Evolutionary conservation across 2,888 invertebrate genomes (phyloP), one percentile per base, ranked within the genome.

Genomic region (Cyclophora albipunctata): DNA sequence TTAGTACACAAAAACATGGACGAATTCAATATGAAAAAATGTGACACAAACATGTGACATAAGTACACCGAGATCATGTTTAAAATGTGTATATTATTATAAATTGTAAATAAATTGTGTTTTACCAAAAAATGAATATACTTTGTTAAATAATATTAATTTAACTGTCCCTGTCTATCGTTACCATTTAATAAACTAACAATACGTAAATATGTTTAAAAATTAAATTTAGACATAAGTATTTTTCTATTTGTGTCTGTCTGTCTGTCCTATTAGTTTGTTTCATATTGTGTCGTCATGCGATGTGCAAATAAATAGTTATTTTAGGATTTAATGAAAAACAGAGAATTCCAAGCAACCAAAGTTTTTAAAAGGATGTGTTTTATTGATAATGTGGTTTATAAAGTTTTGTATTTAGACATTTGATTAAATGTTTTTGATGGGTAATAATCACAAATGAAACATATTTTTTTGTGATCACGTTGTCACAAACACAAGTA

Each of bases 331-430:
- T 40, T 48, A 33, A 43, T 20, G 3, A 48, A 50, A 34, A 51
- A 57, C 57, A 55, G 55, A 53, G 37, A 52, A 53, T 48, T 53
- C 53, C 20, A 20, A 55, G 45, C 49, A 47, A 60, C 60, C 60
- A 61, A 60, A 59, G 59, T 37, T 57, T 20, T 46, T 54, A 50
- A 48, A 6, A 53, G 51, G 46, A 48, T 40, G 48, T 53, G 46
- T 55, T 52, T 48, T 54, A 55, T 54, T 53, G 53, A 52, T 34
- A 54, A 59, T 52, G 47, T 57, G 52, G 46, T 37, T 37, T 5
- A 37, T 37, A 37, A 37, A 5, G 37, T 37, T 5, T 37, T 37
- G 5, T 37, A 37, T 37, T 20, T 20, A 5, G 5, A 37, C 1
- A 37, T 37, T 37, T 5, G 5, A 37, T 37, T 37, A 37, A 37